These are phyloP conservation scores for Eudasyphora cyanicolor DNA, from an alignment of 2,888 invertebrate species.

Conservation along the genomic window DNA sequence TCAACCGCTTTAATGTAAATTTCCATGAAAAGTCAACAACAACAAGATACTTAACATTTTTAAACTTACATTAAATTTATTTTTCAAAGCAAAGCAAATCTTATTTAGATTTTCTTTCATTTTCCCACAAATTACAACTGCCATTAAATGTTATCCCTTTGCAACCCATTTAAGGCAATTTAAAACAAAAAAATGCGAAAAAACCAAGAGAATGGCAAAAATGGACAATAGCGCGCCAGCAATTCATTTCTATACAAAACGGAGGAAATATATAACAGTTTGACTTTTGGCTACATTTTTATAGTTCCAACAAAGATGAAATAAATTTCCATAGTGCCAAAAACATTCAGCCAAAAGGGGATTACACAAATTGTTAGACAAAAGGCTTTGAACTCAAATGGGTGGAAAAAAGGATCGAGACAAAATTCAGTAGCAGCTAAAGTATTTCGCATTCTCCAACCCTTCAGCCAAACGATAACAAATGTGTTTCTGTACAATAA, in stretches of 20 bases:
- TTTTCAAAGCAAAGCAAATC: background rate
- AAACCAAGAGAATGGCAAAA: background rate
- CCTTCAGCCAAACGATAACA: no score
- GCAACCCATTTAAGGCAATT: background rate
- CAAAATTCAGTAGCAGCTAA: background rate
- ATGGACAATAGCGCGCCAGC: background rate
- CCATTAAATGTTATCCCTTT: conserved; percentile 4
- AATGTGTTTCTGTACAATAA: no score
- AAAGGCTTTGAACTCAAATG: conserved; percentile 40
- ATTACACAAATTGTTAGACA: conserved; percentile 29
- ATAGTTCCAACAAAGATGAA: conserved; percentile 37
- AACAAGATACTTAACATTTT: background rate
- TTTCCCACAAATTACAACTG: background rate
- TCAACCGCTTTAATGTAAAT: conserved; percentile 4
- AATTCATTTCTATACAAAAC: background rate
- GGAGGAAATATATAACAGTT: conserved; percentile 39
- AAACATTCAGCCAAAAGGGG: conserved; percentile 44
- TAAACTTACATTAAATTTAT: background rate
- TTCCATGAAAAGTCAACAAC: background rate
- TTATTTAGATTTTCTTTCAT: background rate
- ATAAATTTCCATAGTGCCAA: conserved; percentile 47
- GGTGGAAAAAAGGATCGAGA: background rate
- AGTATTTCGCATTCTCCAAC: no score
- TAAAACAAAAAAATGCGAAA: background rate
- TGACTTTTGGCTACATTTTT: conserved; percentile 53